Conservation (phyloP, 1,140 invertebrate species). For the Neelides sp. region DNA sequence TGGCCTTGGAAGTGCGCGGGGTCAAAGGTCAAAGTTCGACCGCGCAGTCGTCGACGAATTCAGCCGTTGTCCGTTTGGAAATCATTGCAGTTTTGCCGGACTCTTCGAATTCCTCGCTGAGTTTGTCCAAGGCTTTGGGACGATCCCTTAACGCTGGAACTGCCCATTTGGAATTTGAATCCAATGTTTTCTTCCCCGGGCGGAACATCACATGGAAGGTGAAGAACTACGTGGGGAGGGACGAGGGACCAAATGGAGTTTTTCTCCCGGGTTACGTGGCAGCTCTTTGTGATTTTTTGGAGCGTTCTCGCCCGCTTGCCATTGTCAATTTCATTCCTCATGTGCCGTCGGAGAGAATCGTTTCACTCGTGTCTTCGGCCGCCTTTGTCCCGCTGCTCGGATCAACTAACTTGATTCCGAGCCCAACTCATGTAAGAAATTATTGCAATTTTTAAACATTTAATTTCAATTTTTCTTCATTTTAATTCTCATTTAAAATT, state of each 20-base stretch:
- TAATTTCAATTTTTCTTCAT: too few species aligned
- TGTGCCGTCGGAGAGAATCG: constrained; percentile 19
- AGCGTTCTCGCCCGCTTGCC: constrained; percentile 14
- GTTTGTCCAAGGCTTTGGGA: constrained; percentile 15
- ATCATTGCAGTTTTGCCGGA: constrained; percentile 19
- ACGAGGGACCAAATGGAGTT: neutral
- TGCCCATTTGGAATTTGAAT: neutral
- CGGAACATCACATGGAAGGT: neutral
- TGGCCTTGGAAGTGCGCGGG: too few species aligned
- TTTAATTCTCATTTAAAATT: too few species aligned
- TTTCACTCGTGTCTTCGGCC: constrained; percentile 18
- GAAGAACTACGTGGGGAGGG: neutral
- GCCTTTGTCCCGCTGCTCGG: constrained; percentile 22
- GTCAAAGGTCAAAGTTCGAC: neutral
- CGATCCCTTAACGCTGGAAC: constrained; percentile 18
- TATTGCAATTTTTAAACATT: too few species aligned
- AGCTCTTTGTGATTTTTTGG: constrained; percentile 21
- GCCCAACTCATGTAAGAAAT: constrained; percentile 21
- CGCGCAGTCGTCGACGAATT: neutral
- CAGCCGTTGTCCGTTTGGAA: constrained; percentile 17
- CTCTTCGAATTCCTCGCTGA: constrained; percentile 15
- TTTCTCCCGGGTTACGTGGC: constrained; percentile 21
- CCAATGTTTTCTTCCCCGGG: neutral
- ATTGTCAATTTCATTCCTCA: constrained; percentile 26
- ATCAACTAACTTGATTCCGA: constrained; percentile 14